These are phyloP conservation scores for Zaprionus africanus DNA, from an alignment of 1,140 invertebrate species.

Conservation along the genomic window DNA sequence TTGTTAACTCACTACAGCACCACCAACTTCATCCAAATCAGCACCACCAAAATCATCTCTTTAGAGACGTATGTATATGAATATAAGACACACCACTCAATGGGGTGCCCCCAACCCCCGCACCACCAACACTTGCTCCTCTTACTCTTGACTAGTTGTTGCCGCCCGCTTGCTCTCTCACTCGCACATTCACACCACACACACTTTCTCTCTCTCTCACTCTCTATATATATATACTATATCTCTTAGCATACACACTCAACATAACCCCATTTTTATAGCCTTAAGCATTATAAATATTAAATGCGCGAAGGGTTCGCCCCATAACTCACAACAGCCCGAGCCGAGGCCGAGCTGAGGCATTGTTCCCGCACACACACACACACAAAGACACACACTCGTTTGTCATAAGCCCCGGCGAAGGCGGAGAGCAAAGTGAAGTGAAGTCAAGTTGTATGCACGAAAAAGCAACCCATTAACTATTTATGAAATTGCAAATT, in stretches of 20 bases:
- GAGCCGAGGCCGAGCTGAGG: background rate
- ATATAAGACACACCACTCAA: constrained; percentile 31
- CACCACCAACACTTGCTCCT: background rate
- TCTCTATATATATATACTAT: background rate
- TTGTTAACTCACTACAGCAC: constrained; percentile 84
- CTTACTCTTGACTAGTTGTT: background rate
- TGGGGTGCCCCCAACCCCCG: background rate
- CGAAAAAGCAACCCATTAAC: constrained; percentile 61
- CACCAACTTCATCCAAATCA: constrained; percentile 84
- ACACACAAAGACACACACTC: background rate
- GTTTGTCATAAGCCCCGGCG: background rate
- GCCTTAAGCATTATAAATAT: constrained; percentile 38
- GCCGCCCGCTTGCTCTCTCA: background rate
- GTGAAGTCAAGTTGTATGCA: constrained; percentile 6
- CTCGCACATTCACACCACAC: background rate
- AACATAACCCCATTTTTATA: constrained; percentile 27
- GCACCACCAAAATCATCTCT: constrained; percentile 84
- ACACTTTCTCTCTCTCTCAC: background rate
- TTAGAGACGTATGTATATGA: constrained; percentile 84
- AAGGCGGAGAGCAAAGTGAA: background rate
- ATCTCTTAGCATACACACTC: constrained; percentile 6
- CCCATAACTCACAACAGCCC: constrained; percentile 34
- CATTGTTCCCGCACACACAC: constrained; percentile 2
- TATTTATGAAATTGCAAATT: constrained; percentile 82
- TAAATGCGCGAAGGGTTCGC: constrained; percentile 34